Evolutionary conservation across 1,140 invertebrate species (phyloP), one percentile per base, ranked within the genome.

Genomic region (Carcinoscorpius rotundicauda): DNA sequence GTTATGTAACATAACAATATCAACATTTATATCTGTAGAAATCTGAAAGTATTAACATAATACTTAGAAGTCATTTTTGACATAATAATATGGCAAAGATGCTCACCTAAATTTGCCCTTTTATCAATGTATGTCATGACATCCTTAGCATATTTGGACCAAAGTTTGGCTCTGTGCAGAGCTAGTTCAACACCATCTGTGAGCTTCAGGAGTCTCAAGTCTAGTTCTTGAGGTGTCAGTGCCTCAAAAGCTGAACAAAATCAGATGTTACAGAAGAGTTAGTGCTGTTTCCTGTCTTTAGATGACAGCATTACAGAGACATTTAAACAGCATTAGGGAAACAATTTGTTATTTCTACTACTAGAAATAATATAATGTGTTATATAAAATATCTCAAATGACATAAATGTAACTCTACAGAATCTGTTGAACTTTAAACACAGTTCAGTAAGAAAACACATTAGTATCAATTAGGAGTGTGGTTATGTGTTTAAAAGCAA

Each of bases 141-240:
- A 71, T 82, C 81, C 69, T 81, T 81, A 58, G 78, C 75, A 71
- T 83, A 82, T 69, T 81, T 81, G 49, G 80, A 78, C 81, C 82
- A 83, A 3, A 79, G 73, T 72, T 83, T 82, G 11, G 81, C 81
- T 62, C 80, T 73, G 53, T 79, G 74, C 48, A 83, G 71, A 5
- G 81, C 81, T 60, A 78, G 62, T 61, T 81, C 79, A 8, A 82
- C 78, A 5, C 81, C 81, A 69, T 78, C 75, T 51, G 76, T 76
- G 8, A 79, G 64, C 6, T 71, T 65, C 8, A 77, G 70, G n/a
- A 82, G 70, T n/a, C 75, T 66, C 3, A 69, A 64, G 68, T 79
- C 77, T 55, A 78, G 71, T 60, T 78, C 75, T 49, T 74, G 71
- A 58, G 73, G 61, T 65, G 69, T 55, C n/a, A 55, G n/a, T 55